phyloP scores from a whole-genome alignment of 53 echinoderm and acorn worm genomes.

The Glandiceps talaboti region DNA sequence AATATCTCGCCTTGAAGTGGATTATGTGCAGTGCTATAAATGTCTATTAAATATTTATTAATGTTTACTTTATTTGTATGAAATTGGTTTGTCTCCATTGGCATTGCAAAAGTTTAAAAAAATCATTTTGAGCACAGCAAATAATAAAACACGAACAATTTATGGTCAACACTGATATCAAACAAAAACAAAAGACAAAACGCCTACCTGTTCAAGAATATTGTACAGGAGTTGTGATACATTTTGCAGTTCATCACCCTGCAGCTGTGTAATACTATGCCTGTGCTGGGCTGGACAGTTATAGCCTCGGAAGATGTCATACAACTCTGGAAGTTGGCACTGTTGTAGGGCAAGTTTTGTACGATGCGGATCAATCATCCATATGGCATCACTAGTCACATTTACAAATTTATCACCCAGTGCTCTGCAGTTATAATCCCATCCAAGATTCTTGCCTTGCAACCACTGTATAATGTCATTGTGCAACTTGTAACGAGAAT shows the following conservation, averaged over 20 bases:
- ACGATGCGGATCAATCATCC: background rate
- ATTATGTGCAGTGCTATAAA: no score
- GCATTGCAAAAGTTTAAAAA: no score
- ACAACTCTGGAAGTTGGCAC: background rate
- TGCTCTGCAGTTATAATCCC: background rate
- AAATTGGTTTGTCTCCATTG: no score
- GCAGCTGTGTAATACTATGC: background rate
- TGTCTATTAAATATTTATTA: no score
- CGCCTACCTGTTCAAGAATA: background rate
- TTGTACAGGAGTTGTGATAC: background rate
- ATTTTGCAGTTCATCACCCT: background rate
- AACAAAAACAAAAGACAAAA: background rate
- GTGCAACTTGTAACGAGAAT: background rate
- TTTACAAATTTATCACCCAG: background rate
- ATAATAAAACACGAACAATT: no score
- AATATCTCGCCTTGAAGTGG: no score
- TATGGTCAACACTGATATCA: background rate
- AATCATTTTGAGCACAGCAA: no score
- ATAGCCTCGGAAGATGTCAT: background rate
- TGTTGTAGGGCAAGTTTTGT: background rate
- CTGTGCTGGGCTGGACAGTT: background rate
- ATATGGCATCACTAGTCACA: background rate
- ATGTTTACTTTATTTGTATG: no score
- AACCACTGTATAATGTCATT: background rate
- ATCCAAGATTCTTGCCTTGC: background rate